Evolutionary conservation across 2,113 vertebrate species (phyloP).

Genomic region (Ahaetulla prasina): DNA sequence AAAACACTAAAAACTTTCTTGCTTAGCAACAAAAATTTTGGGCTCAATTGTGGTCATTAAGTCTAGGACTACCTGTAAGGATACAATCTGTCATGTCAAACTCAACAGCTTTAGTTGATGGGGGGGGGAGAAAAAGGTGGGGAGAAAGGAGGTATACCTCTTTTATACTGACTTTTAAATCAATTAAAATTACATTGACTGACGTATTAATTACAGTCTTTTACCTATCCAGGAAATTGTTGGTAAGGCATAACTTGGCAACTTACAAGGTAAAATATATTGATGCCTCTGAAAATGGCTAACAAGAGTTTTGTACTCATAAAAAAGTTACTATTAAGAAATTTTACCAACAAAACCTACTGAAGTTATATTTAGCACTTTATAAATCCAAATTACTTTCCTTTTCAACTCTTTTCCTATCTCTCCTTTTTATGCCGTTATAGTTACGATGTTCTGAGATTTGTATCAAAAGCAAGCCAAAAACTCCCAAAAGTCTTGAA

Average conservation of each 20-base stretch:
- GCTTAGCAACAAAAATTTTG: no score
- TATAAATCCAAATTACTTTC: background rate
- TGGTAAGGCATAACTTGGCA: background rate
- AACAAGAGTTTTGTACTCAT: no score
- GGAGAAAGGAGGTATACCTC: no score
- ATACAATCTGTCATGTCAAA: no score
- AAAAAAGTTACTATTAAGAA: background rate
- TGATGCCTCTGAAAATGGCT: background rate
- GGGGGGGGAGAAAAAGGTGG: background rate
- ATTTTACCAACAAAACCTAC: background rate
- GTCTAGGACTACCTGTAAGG: no score
- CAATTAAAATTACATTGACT: background rate
- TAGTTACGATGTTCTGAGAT: background rate
- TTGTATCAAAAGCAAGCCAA: background rate
- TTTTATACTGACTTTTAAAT: background rate
- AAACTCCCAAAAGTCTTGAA: background rate
- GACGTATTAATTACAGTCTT: background rate
- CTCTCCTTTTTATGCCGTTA: background rate
- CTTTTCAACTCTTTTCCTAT: background rate
- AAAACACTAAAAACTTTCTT: no score
- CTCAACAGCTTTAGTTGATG: background rate
- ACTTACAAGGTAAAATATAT: background rate
- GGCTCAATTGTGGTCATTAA: no score
- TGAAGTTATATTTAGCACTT: background rate
- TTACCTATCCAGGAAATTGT: background rate